Conservation (phyloP, 2,888 invertebrate genomes). For the Diarsia mendica region DNA sequence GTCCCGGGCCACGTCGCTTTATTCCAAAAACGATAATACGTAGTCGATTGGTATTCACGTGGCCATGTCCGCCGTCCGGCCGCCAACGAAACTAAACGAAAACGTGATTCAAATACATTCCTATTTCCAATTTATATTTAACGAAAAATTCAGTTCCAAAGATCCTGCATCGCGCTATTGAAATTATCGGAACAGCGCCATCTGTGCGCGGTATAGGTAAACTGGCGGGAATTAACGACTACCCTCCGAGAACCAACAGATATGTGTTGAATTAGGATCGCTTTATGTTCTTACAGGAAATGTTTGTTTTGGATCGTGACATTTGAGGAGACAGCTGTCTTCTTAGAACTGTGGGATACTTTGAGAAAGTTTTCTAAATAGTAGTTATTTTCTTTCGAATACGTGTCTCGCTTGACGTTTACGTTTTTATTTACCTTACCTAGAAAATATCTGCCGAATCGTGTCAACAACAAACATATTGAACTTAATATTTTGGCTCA, state of each 20-base stretch:
- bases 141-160: conserved; percentile 26
- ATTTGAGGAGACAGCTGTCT: neutral
- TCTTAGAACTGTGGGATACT: neutral
- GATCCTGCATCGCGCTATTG: conserved; percentile 33
- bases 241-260: conserved; percentile 3
- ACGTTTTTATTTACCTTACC: conserved; percentile 1
- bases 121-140: conserved; percentile 50
- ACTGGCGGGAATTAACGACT: neutral
- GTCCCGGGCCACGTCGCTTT: conserved; percentile 16
- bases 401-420: neutral
- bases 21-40: conserved; percentile 50
- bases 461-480: neutral
- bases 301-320: conserved; percentile 2
- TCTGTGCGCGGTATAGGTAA: neutral
- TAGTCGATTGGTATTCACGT: conserved; percentile 58
- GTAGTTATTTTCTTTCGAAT: neutral
- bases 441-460: neutral
- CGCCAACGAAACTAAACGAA: conserved; percentile 64
- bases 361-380: neutral
- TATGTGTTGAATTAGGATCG: conserved; percentile 21
- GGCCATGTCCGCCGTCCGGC: conserved; percentile 40
- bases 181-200: conserved; percentile 24
- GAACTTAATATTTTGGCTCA: neutral
- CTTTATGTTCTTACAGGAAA: conserved; percentile 9
- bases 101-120: conserved; percentile 65